These are phyloP conservation scores for Micrasema longulum DNA, from an alignment of 1,140 invertebrate genomes.

Conservation along the genomic window DNA sequence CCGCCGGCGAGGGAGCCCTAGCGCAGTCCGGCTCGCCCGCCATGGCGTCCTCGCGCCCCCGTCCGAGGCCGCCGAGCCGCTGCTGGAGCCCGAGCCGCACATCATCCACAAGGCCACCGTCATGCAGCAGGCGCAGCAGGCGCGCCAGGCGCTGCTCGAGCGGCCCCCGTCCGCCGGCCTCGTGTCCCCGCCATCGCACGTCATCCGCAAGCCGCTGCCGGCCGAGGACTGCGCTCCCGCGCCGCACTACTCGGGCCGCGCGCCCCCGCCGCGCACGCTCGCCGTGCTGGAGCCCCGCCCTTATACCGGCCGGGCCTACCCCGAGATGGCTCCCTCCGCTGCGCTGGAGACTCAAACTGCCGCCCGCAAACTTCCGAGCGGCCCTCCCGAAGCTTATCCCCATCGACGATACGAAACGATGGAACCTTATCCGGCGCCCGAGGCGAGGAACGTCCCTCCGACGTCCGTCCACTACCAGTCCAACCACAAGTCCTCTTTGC, in stretches of 20 bases:
- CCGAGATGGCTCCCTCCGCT: not conserved
- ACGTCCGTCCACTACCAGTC: slow-evolving; percentile 36
- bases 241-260: slow-evolving; percentile 46
- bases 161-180: slow-evolving; percentile 59
- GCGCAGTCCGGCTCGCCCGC: slow-evolving; percentile 40
- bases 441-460: slow-evolving; percentile 40
- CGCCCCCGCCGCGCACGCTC: slow-evolving; percentile 58
- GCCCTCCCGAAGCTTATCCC: slow-evolving; percentile 15
- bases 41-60: slow-evolving; percentile 59
- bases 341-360: slow-evolving; percentile 1
- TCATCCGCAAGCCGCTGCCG: slow-evolving; percentile 45
- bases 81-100: slow-evolving; percentile 63
- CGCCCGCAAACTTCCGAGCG: slow-evolving; percentile 14
- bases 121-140: slow-evolving; percentile 67
- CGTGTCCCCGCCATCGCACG: slow-evolving; percentile 56
- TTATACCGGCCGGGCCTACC: not conserved
- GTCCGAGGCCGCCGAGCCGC: slow-evolving; percentile 58
- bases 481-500: slow-evolving; percentile 6
- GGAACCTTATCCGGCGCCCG: slow-evolving; percentile 13
- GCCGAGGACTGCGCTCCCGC: slow-evolving; percentile 59
- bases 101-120: slow-evolving; percentile 67
- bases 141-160: slow-evolving; percentile 63
- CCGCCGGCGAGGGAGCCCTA: slow-evolving; percentile 64
- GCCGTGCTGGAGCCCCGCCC: slow-evolving; percentile 54
- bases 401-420: slow-evolving; percentile 38